Base-by-base conservation (phyloP, 2,113 vertebrate species). In the Apodemus sylvaticus region DNA sequence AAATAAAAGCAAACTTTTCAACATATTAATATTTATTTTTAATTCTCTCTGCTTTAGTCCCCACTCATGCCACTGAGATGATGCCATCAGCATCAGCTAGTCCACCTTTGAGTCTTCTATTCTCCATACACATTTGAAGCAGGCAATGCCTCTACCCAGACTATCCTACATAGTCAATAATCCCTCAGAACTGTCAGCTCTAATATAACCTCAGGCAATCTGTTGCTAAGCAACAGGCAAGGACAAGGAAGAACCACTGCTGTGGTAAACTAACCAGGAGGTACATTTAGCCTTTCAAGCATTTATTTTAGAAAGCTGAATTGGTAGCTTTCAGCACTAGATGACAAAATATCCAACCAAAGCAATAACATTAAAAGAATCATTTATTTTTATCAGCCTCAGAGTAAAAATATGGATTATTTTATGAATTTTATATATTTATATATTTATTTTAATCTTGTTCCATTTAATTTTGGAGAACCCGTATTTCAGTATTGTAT, bases 201-300 rank as follows among this genome's bases (percentile, higher is more conserved):
- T 74, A 51, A 51, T 4, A 17, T 31, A 90, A 45, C 45, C 53
- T 90, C 87, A 70, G 53, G 82, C n/a, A 94, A 94, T 73, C 22
- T 88, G 77, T 70, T 92, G 66, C 92, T 91, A 86, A 74, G 93
- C 70, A 91, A 93, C 34, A 77, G 91, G 34, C 64, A 94, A 82
- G 42, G 81, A 29, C 39, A 24, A 94, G 29, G 29, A 36, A 53
- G 29, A 90, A 45, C 5, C 64, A 76, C 19, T 48, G 70, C 45
- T 70, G 31, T 11, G 82, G 39, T 76, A 74, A 91, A 91, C 85
- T 22, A 87, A 77, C 26, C 53, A 60, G 82, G 71, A 90, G 20
- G 53, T 74, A 62, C 42, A 34, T 39, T 71, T 71, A 70, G 29
- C 51, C 42, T 94, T 86, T 88, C 2, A 34, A 55, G 34, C 20